Base-by-base conservation (phyloP, 2,888 invertebrate genomes). In the Apodemia mormo region DNA sequence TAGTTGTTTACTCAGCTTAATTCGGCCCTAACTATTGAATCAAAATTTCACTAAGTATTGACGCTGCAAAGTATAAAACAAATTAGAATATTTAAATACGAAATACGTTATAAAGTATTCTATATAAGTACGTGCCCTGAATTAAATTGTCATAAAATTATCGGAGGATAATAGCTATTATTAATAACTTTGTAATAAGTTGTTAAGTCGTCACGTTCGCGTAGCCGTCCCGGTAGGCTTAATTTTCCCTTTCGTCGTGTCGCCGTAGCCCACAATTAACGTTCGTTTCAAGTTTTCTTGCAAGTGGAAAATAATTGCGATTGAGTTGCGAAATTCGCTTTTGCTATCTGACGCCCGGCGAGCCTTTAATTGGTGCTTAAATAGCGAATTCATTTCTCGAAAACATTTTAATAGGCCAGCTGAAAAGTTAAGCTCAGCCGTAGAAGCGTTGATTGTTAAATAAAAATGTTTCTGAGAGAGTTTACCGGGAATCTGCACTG, bases 231-330 rank as follows among this genome's bases (percentile, higher is more conserved):
- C 61, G 70, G 72, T 54, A 52, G 37, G 29, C 22, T 30, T 37
- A 67, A 71, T 66, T 54, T 52, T 65, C 49, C 29, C 70, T 29
- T 69, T 74, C 58, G 69, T 70, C 72, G 73, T 70, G 71, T 74
- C 76, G 75, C 70, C 77, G 76, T 77, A 74, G 79, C 77, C 83
- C 82, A 87, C 87, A 88, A 87, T 89, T 87, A 88, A 83, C 82
- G 85, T 76, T 78, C 81, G 81, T 82, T 80, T 82, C 82, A 83
- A 88, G 84, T 89, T 88, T 88, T 87, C 87, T 88, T 85, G 82
- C 79, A 78, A 87, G 85, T 82, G 82, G 82, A 83, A 86, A 87
- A 86, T 90, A 90, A 90, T 91, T 88, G 86, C 88, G 84, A 89
- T 87, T 85, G 88, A 87, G 85, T 87, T 82, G 86, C 80, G 81